Conservation (phyloP, 2,113 vertebrate species). For the Tetrax tetrax region DNA sequence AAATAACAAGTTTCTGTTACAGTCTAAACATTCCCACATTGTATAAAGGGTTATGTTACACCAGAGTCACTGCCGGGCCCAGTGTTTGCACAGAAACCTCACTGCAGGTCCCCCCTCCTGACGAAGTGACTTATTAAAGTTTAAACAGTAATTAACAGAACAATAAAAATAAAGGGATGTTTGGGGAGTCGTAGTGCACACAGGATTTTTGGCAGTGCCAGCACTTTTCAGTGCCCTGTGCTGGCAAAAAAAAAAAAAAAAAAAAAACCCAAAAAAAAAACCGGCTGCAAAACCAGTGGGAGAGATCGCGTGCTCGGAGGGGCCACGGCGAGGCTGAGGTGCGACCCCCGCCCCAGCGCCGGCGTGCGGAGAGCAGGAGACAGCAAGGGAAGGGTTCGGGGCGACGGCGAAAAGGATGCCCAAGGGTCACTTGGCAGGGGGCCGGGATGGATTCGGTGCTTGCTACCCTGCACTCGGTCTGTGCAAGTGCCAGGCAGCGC, state of each 20-base stretch:
- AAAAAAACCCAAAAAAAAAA: slow-evolving; percentile 26
- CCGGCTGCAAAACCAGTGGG: slow-evolving; percentile 61
- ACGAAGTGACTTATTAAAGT: slow-evolving; percentile 89
- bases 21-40: slow-evolving; percentile 98
- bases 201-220: slow-evolving; percentile 87
- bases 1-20: slow-evolving; percentile 95
- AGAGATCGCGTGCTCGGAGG: not conserved
- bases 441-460: accelerated
- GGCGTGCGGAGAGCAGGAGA: not conserved
- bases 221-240: slow-evolving; percentile 83
- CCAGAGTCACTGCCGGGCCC: slow-evolving; percentile 80
- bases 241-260: slow-evolving; percentile 72
- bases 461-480: not conserved
- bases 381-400: not conserved
- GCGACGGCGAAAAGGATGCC: not conserved
- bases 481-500: not conserved
- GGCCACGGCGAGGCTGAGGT: not conserved
- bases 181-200: slow-evolving; percentile 85
- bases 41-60: slow-evolving; percentile 86
- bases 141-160: slow-evolving; percentile 92
- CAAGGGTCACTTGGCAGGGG: not conserved
- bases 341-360: accelerated
- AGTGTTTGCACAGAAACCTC: slow-evolving; percentile 83
- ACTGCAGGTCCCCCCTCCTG: slow-evolving; percentile 82
- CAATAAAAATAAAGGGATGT: slow-evolving; percentile 90